Evolutionary conservation across 2,888 invertebrate genomes (phyloP).

Genomic region (Hirtodrosophila cameraria): DNA sequence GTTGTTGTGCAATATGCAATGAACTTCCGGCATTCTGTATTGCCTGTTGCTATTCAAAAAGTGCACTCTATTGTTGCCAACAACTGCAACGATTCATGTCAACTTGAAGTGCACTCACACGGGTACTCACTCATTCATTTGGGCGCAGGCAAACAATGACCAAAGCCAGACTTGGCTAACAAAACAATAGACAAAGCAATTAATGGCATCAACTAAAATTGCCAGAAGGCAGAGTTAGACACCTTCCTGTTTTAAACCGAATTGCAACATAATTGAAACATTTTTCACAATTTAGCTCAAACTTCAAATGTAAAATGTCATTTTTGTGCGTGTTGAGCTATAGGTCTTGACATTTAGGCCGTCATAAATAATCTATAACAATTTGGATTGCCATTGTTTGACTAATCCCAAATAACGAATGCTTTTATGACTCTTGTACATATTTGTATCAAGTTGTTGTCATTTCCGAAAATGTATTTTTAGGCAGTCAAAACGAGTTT

Average conservation of each 20-base stretch:
- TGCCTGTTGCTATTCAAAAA: conserved; percentile 29
- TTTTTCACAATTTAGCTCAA: conserved; percentile 28
- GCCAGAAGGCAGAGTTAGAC: neutral
- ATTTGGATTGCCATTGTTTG: conserved; percentile 43
- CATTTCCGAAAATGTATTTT: conserved; percentile 15
- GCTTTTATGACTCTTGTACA: conserved; percentile 45
- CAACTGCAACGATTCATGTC: conserved; percentile 50
- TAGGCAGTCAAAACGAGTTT: conserved; percentile 39
- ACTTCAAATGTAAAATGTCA: conserved; percentile 37
- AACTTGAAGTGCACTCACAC: conserved; percentile 52
- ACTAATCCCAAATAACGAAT: conserved; percentile 15
- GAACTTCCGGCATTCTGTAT: conserved; percentile 45
- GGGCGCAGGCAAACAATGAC: conserved; percentile 1
- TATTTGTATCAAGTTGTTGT: conserved; percentile 33
- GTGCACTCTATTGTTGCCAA: conserved; percentile 41
- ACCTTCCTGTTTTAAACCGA: neutral
- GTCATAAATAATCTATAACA: conserved; percentile 53
- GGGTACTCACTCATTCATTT: conserved; percentile 13
- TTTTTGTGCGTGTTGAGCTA: conserved; percentile 54
- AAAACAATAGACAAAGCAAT: conserved; percentile 29
- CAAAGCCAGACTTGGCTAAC: neutral
- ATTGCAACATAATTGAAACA: conserved; percentile 45
- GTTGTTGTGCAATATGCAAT: conserved; percentile 35
- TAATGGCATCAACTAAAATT: conserved; percentile 25
- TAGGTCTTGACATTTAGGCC: conserved; percentile 49